These are phyloP conservation scores for Galerucella nymphaeae DNA, from an alignment of 2,888 invertebrate species.

Conservation along the genomic window DNA sequence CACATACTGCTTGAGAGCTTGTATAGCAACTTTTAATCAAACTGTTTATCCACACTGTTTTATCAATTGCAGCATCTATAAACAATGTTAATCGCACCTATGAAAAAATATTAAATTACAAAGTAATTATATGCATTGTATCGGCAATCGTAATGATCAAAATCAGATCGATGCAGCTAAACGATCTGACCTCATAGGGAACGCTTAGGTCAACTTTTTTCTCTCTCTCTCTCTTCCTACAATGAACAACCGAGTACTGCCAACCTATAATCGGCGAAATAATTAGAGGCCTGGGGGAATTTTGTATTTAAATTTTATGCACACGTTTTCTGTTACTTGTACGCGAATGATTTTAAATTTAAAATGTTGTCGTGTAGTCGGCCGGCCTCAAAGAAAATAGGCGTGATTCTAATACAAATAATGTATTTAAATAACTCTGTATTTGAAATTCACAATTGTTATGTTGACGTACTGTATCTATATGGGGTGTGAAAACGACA, in stretches of 20 bases:
- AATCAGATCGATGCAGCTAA: constrained; percentile 1
- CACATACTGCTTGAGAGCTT: not conserved
- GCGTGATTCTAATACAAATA: constrained; percentile 24
- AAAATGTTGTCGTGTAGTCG: constrained; percentile 16
- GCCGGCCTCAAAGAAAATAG: constrained; percentile 20
- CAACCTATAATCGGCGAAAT: constrained; percentile 42
- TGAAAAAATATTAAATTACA: not conserved
- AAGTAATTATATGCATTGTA: not conserved
- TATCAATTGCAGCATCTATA: not conserved
- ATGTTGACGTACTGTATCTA: not conserved
- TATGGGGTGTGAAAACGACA: not conserved
- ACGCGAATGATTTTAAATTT: constrained; percentile 2
- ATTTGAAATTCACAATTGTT: constrained; percentile 21
- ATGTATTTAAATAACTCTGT: constrained; percentile 18
- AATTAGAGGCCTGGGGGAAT: constrained; percentile 42
- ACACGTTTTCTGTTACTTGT: constrained; percentile 30
- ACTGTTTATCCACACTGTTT: not conserved
- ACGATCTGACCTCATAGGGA: constrained; percentile 9
- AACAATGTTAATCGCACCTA: not conserved
- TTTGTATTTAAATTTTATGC: constrained; percentile 45
- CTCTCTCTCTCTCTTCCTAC: not conserved
- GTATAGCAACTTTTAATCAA: not conserved
- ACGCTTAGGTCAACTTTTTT: constrained; percentile 11
- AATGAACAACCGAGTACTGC: constrained; percentile 33
- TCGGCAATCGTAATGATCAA: not conserved